These are phyloP conservation scores for Erpornis zantholeuca DNA, from an alignment of 2,113 vertebrate species.

Conservation along the genomic window DNA sequence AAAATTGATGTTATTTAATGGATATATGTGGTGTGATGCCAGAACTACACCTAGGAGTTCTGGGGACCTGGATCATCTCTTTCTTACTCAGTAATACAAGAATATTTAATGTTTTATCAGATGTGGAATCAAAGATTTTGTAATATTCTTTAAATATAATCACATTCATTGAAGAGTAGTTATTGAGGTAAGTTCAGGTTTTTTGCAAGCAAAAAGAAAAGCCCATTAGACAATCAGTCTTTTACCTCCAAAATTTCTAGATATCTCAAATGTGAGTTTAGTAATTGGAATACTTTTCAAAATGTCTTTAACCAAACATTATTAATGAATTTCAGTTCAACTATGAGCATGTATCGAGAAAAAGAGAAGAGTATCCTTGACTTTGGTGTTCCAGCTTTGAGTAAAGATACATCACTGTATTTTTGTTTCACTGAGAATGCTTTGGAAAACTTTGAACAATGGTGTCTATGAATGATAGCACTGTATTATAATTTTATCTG, in stretches of 20 bases:
- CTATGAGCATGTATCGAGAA: not conserved
- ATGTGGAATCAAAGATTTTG: not conserved
- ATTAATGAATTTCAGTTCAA: not conserved
- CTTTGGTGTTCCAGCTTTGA: not conserved
- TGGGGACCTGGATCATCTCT: not conserved
- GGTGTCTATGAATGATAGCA: not conserved
- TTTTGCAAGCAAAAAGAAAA: not conserved
- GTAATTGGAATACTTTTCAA: not conserved
- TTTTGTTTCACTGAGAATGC: not conserved
- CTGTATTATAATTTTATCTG: not conserved
- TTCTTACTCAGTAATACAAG: not conserved
- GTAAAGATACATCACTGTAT: not conserved
- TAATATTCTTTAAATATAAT: not conserved
- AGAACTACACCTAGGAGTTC: not conserved
- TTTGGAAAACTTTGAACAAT: not conserved
- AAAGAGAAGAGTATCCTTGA: not conserved
- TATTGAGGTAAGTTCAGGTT: not conserved
- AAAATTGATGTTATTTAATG: not conserved
- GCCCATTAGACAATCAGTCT: not conserved
- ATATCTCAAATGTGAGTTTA: not conserved
- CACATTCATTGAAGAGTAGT: not conserved
- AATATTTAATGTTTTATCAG: not conserved
- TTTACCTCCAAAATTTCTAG: not conserved
- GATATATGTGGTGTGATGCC: not conserved
- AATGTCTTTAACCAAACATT: too few species aligned